A percentile compares a stretch with the other conserved stretches of the same genome.
These are phyloP conservation scores for Struthidea cinerea DNA, from an alignment of 2,113 vertebrate species.

Conservation along the genomic window DNA sequence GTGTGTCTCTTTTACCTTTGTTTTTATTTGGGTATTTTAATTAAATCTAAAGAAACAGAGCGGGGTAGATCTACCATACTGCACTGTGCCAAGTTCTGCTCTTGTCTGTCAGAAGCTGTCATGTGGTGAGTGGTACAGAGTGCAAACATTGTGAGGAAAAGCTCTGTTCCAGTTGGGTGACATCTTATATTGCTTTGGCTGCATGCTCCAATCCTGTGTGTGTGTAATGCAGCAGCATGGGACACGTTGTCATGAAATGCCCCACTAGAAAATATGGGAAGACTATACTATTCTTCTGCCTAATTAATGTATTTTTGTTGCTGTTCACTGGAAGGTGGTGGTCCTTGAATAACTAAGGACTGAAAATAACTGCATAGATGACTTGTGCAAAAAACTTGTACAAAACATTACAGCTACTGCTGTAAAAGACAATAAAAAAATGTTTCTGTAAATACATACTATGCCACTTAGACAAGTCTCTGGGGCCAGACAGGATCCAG, in stretches of 20 bases:
- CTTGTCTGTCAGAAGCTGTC: background rate
- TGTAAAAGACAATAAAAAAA: background rate
- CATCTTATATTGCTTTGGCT: background rate
- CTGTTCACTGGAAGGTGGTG: background rate
- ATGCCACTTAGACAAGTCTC: background rate
- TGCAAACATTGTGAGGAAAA: background rate
- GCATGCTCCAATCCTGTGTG: fast-evolving
- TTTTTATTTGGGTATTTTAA: background rate
- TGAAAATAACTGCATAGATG: background rate
- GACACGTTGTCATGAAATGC: background rate
- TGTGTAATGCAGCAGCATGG: background rate
- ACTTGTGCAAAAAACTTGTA: background rate
- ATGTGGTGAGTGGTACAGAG: background rate
- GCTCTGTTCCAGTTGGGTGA: background rate
- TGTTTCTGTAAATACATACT: background rate
- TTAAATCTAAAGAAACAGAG: background rate
- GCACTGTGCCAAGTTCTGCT: background rate
- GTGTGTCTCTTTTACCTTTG: background rate
- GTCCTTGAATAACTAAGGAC: background rate
- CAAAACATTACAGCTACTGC: background rate
- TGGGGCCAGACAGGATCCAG: too few relatives aligned
- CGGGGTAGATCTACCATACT: background rate
- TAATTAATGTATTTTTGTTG: background rate
- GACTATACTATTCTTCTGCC: background rate
- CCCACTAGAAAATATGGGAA: background rate